Evolutionary conservation across 2,113 vertebrate species (phyloP), one percentile per base, ranked within the genome.

Genomic region (Bujurquina vittata): DNA sequence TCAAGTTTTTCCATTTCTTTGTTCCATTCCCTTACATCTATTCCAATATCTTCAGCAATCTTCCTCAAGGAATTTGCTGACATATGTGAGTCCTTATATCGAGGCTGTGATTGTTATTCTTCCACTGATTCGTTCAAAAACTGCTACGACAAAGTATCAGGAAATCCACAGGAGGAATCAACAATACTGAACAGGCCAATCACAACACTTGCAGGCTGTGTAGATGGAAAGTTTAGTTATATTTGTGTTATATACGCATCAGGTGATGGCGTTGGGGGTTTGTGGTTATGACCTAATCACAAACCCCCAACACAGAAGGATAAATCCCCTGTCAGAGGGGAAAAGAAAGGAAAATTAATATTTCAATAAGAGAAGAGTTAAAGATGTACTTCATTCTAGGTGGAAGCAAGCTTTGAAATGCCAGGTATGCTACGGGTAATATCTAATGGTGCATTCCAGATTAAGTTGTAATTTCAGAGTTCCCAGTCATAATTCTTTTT

Each of bases 51-150:
- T 67, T 67, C 63, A 14, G 23, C 37, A 67, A 10, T 67, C 14
- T 22, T 8, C 37, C 26, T 26, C 37, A 37, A 46, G 63, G 63
- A 26, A 46, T 26, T 67, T 67, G 63, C 63, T 67, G 63, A 67
- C 63, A 67, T 46, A 37, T 26, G 4, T 3, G 22, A 37, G 8
- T 37, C 8, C 37, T 37, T 37, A 10, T 10, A 10, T 10, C 2
- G 37, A 67, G 14, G 63, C 37, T 7, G 22, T 15, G 23, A 37
- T 67, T 65, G 37, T 43, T 18, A 26, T 67, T 46, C 1, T 67
- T 23, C 26, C 22, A 67, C 63, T 67, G 37, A 67, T 67, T 15
- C 23, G 62, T 67, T 67, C 62, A 67, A 65, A 65, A 65, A 65
- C 62, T 65, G 0, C 10, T n/a, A 23, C 1, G 35, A 65, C n/a